Evolutionary conservation across 2,797 vertebrate genomes (phyloP).

Genomic region (Phalanger gymnotis): DNA sequence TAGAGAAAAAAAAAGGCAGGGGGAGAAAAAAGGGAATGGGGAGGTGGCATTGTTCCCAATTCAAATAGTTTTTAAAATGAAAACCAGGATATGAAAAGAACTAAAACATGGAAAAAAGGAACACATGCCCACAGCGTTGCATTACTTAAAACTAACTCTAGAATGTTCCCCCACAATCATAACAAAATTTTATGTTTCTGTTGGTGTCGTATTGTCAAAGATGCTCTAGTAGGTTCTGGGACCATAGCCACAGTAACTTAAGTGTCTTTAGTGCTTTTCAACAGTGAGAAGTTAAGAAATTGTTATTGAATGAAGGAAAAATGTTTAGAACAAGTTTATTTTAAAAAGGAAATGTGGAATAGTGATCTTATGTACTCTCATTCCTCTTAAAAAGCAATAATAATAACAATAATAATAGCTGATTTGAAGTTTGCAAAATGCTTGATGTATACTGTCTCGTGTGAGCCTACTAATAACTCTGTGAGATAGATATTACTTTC

Average conservation of each 20-base stretch:
- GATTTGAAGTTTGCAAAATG: neutral
- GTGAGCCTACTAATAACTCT: neutral
- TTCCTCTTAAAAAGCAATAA: neutral
- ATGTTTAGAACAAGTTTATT: neutral
- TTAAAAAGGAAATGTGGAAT: neutral
- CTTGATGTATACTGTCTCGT: too few species aligned
- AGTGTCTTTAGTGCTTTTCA: neutral
- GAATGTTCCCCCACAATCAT: constrained; percentile 44
- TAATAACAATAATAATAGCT: neutral
- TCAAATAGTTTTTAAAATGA: constrained; percentile 74
- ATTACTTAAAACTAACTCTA: constrained; percentile 59
- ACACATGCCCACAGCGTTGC: constrained; percentile 66
- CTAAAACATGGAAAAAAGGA: constrained; percentile 72
- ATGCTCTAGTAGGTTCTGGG: neutral
- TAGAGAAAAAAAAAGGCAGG: neutral
- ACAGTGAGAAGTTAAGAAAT: neutral
- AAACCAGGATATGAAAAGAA: constrained; percentile 77
- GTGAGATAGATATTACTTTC: neutral
- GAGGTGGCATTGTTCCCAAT: constrained; percentile 19
- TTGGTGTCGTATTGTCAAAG: constrained; percentile 34
- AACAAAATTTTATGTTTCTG: constrained; percentile 21
- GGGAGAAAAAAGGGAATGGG: neutral
- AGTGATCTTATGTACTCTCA: neutral
- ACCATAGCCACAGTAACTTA: neutral
- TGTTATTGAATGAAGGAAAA: neutral